phyloP scores from a whole-genome alignment of 2,113 vertebrate genomes.

The Camelus bactrianus region DNA sequence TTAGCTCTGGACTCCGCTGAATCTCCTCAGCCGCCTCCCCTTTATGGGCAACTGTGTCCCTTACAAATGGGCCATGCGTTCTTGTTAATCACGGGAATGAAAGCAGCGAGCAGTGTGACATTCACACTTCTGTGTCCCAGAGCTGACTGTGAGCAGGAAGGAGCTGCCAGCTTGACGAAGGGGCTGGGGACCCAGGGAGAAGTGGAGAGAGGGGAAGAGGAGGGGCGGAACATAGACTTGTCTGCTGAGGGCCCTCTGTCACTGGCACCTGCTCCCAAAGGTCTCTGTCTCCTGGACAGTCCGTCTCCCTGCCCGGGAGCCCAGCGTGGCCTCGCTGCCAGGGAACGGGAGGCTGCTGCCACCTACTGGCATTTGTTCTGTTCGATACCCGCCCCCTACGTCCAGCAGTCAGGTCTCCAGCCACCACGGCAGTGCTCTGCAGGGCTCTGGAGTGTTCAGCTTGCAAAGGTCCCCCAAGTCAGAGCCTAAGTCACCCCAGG shows the following conservation, averaged over 20 bases:
- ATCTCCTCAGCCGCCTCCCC: not conserved
- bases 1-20: not conserved
- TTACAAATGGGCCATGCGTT: not conserved
- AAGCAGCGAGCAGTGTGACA: not conserved
- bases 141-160: not conserved
- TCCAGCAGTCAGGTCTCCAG: not conserved
- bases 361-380: not conserved
- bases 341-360: not conserved
- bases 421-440: not conserved
- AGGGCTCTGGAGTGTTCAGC: not conserved
- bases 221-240: not conserved
- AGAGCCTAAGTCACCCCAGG: not conserved
- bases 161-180: not conserved
- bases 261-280: not conserved
- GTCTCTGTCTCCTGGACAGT: not conserved
- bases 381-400: not conserved
- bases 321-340: accelerated
- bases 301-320: not conserved
- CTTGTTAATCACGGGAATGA: not conserved
- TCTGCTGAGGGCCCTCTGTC: not conserved
- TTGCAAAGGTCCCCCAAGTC: not conserved
- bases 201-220: not conserved
- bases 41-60: not conserved
- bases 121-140: not conserved
- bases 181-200: not conserved